Evolutionary conservation across 2,113 vertebrate species (phyloP), one percentile per base, ranked within the genome.

Genomic region (Calypte anna): DNA sequence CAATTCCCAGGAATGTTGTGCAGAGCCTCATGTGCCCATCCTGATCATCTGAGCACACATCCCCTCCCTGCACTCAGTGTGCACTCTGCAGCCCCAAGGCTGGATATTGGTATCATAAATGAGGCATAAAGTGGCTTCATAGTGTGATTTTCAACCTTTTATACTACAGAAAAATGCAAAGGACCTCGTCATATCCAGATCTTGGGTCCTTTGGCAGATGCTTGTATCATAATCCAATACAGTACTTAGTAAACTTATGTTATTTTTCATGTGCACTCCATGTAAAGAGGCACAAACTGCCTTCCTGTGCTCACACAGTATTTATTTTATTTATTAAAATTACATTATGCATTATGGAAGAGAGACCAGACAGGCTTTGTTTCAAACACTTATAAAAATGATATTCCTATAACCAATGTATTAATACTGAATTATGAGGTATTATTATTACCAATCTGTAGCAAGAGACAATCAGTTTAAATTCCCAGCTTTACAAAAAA

Each of bases 281-380:
- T 12, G 17, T 23, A 23, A 54, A 69, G 28, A 28, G 54, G 30
- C 7, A 54, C 28, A 55, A 75, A 40, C 23, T 62, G 58, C 55
- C 23, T 70, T 31, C 23, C 12, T 73, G n/a, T 38, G n/a, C 3
- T 11, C 20, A 14, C 7, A 40, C 21, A 86, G 10, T 10, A 57
- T 82, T 82, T 66, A 54, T 57, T 48, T 87, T 50, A 22, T n/a
- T 73, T 63, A 50, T 75, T 79, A 73, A 82, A 90, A 69, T 23
- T 74, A 46, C 46, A n/a, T 54, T 48, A n/a, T 20, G 11, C 6
- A 5, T 28, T 44, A 27, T 3, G 58, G 30, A 83, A 63, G 22
- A 46, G 24, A 11, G 61, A 76, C 14, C 31, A 77, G 33, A 14
- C 9, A 25, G 7, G 8, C 5, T 66, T 84, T 48, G 33, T 40